phyloP scores from a whole-genome alignment of 2,888 invertebrate genomes.

The Epicampocera succincta region DNA sequence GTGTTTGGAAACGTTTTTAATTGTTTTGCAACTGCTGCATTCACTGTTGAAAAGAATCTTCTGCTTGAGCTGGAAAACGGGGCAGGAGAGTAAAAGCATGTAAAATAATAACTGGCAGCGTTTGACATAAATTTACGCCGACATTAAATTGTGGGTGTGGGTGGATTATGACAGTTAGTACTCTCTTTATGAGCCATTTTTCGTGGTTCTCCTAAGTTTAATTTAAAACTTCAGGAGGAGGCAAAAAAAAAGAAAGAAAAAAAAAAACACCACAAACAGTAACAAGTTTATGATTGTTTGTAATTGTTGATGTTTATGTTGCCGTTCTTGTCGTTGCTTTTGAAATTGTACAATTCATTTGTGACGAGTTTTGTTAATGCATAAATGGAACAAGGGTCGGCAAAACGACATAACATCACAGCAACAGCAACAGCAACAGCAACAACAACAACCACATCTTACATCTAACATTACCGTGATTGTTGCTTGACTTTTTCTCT shows the following conservation, averaged over 20 bases:
- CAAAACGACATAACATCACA: constrained; percentile 63
- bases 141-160: constrained; percentile 71
- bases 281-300: constrained; percentile 52
- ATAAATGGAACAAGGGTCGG: constrained; percentile 71
- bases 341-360: constrained; percentile 51
- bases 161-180: constrained; percentile 71
- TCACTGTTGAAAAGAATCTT: constrained; percentile 1
- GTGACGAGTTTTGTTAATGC: constrained; percentile 54
- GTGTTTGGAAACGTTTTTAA: constrained; percentile 59
- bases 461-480: constrained; percentile 40
- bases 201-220: constrained; percentile 33
- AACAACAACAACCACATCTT: constrained; percentile 64
- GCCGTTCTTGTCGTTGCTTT: constrained; percentile 22
- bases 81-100: background rate
- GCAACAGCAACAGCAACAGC: constrained; percentile 20
- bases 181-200: constrained; percentile 52
- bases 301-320: constrained; percentile 47
- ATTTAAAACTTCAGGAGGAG: constrained; percentile 11
- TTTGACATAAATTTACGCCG: constrained; percentile 70
- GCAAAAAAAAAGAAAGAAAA: constrained; percentile 17
- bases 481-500: background rate
- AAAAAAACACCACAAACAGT: too few species aligned
- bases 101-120: constrained; percentile 57
- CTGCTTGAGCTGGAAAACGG: background rate
- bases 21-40: constrained; percentile 55